Conservation (phyloP, 2,797 vertebrate genomes). For the Catostomus latipinnis region DNA sequence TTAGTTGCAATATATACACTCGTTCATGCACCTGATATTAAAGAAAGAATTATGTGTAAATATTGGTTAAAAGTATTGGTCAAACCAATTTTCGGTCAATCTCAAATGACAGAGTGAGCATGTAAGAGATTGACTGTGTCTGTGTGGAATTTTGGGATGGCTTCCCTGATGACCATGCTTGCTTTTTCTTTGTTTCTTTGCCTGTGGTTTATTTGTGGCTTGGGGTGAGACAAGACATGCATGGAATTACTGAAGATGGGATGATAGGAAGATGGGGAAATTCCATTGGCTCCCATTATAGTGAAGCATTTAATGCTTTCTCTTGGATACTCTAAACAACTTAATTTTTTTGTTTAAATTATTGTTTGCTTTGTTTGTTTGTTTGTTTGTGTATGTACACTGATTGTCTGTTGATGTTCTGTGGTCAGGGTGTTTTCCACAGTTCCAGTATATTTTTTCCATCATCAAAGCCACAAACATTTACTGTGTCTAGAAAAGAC, state of each 20-base stretch:
- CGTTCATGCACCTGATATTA: too few relatives aligned
- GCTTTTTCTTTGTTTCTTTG: slow-evolving; percentile 34
- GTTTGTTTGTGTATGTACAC: too few relatives aligned
- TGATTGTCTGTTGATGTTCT: neutral
- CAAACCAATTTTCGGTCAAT: too few relatives aligned
- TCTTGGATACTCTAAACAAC: neutral
- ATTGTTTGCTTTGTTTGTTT: neutral
- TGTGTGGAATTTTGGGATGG: slow-evolving; percentile 38
- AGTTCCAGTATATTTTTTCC: neutral
- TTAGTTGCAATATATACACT: too few relatives aligned
- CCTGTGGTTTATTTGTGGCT: slow-evolving; percentile 16
- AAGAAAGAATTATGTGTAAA: too few relatives aligned
- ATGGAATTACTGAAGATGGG: neutral
- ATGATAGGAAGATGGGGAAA: too few relatives aligned
- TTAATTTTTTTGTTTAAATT: neutral
- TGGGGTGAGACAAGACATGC: neutral
- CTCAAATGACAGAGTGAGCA: neutral
- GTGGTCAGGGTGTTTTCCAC: neutral
- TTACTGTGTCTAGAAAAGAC: neutral
- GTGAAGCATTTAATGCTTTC: neutral
- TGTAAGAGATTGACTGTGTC: neutral
- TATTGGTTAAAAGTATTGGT: too few relatives aligned
- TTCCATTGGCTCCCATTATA: slow-evolving; percentile 3
- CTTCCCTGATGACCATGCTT: slow-evolving; percentile 23
- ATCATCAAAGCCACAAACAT: neutral